Percentiles rank a stretch among this genome's conserved stretches.
phyloP scores from a whole-genome alignment of 2,113 vertebrate genomes.

The Xiphias gladius region DNA sequence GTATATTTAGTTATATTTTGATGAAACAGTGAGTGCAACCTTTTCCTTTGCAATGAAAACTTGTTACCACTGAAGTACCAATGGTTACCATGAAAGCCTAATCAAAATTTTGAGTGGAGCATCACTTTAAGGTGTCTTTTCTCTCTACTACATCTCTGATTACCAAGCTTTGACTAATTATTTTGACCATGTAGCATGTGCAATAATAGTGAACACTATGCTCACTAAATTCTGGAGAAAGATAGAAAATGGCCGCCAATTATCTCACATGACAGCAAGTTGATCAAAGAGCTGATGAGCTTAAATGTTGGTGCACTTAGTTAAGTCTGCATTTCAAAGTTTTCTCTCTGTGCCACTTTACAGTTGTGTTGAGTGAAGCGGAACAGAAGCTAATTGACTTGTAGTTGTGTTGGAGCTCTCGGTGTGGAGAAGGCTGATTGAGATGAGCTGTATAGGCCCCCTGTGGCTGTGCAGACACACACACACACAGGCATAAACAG shows the following conservation, averaged over 20 bases:
- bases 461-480: constrained; percentile 18
- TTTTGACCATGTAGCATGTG: background rate
- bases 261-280: background rate
- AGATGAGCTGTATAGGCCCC: constrained; percentile 41
- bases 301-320: constrained; percentile 8
- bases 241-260: background rate
- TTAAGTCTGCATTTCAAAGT: constrained; percentile 27
- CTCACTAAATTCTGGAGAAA: background rate
- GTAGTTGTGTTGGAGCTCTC: constrained; percentile 55
- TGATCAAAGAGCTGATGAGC: constrained; percentile 32
- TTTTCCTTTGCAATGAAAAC: background rate
- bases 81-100: background rate
- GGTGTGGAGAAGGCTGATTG: constrained; percentile 46
- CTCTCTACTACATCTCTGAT: background rate
- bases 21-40: too few species aligned
- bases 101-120: background rate
- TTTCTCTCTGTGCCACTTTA: constrained; percentile 18
- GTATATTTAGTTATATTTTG: too few species aligned
- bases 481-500: background rate
- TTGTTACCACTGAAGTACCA: background rate
- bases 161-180: background rate
- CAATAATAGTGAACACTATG: background rate
- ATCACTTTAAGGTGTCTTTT: background rate
- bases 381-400: constrained; percentile 66
- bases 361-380: constrained; percentile 47